Evolutionary conservation across 2,888 invertebrate species (phyloP), one percentile per base, ranked within the genome.

Genomic region (Conops quadrifasciatus): DNA sequence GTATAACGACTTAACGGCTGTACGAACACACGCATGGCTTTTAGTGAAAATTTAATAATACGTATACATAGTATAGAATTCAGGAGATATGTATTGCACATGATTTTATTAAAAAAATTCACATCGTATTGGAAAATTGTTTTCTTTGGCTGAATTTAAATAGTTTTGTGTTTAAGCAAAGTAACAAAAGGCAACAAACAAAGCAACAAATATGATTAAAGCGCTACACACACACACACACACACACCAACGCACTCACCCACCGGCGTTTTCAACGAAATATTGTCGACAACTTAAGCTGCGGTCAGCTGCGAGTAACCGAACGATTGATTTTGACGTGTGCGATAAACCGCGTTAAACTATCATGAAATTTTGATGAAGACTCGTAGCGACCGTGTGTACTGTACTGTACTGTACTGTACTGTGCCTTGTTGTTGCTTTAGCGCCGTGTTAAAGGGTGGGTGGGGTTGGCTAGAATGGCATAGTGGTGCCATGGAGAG

Each of bases 251-350:
- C n/a, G n/a, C n/a, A n/a, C n/a, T n/a, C n/a, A n/a, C n/a, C n/a
- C n/a, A n/a, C n/a, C n/a, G n/a, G n/a, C n/a, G n/a, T n/a, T n/a
- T n/a, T n/a, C n/a, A n/a, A n/a, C n/a, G n/a, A n/a, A n/a, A n/a
- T n/a, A 30, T 68, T 45, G 43, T 19, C 21, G 53, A 66, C 67
- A 70, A 71, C 72, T 71, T 67, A 72, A 72, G 71, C 72, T 71
- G 71, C 70, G 70, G 71, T 66, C n/a, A n/a, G n/a, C n/a, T n/a
- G 70, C 74, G 70, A 66, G 70, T 53, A 72, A 74, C 71, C 71
- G 65, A 62, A 67, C 75, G 71, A 75, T 70, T 72, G 75, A 73
- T 71, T 72, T 58, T 71, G 73, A 72, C 75, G 72, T 72, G 70
- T 74, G 71, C 71, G 72, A 65, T 74, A 73, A 74, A 71, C 74